Evolutionary conservation across 2,888 invertebrate species (phyloP), one percentile per base, ranked within the genome.

Genomic region (Polylopha cassiicola): DNA sequence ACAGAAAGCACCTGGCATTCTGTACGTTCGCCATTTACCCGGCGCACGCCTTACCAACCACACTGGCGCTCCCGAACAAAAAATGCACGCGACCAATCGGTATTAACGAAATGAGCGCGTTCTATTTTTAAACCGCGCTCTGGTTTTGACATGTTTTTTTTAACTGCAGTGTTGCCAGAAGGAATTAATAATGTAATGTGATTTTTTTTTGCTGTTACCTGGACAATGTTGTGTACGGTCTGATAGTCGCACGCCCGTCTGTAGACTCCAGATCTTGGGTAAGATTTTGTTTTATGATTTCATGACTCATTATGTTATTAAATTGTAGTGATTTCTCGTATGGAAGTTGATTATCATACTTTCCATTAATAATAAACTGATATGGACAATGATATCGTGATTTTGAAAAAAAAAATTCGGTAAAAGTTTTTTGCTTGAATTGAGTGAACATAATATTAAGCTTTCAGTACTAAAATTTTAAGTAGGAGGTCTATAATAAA

Each of bases 21-120:
- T 65, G 62, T 54, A 50, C 53, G 55, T 61, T 61, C 62, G 78
- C 72, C 82, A 82, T 79, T 81, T 80, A 76, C 61, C 62, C 69
- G 67, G 72, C 72, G 70, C 68, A 63, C 82, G 77, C 70, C 72
- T 76, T 51, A 58, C 67, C 58, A 69, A n/a, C n/a, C 60, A 64
- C 68, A 73, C 80, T 70, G 73, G 64, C 55, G 58, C 65, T 65
- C 64, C 64, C 61, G 36, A 41, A 38, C 31, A 20, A 14, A 39
- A 47, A 39, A 22, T 24, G 21, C 28, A 22, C 44, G 43, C 22
- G 41, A 28, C 41, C 17, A 28, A 43, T 28, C 34, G 38, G 21
- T 24, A 30, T 14, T 20, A 17, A 30, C 26, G 15, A 17, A 17
- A 23, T 14, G 8, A 11, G 13, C 24, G 41, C 24, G 26, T 42